phyloP scores from a whole-genome alignment of 2,888 invertebrate genomes.

The Therioaphis trifolii region DNA sequence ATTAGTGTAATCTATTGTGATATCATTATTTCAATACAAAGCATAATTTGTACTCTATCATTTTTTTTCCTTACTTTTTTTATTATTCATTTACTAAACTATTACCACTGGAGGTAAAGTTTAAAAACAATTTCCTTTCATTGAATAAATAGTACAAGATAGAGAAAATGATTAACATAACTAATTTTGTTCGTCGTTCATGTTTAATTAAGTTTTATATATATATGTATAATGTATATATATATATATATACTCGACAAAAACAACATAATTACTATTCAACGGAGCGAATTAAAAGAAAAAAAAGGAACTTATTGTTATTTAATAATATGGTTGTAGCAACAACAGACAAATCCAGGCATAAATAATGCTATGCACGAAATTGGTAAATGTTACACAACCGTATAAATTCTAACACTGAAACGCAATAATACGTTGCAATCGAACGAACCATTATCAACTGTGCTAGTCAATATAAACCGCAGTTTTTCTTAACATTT shows the following conservation, averaged over 20 bases:
- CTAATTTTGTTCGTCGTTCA: neutral
- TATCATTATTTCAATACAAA: no score
- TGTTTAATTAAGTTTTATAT: neutral
- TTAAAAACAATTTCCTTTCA: neutral
- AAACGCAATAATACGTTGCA: no score
- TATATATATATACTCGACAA: no score
- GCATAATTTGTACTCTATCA: no score
- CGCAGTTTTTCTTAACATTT: no score
- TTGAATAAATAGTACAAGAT: neutral
- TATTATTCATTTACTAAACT: no score
- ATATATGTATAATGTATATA: no score
- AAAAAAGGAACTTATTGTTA: neutral
- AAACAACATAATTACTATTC: neutral
- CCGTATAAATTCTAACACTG: neutral
- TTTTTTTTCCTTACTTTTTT: no score
- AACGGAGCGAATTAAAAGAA: neutral
- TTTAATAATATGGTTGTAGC: neutral
- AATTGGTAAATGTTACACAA: neutral
- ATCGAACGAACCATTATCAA: no score
- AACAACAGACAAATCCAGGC: neutral
- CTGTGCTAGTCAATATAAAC: no score
- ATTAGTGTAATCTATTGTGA: no score
- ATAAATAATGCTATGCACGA: neutral
- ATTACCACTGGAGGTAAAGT: no score
- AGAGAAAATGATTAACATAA: neutral